Percentiles rank a stretch among this genome's conserved stretches.
These are phyloP conservation scores for Bombus pascuorum DNA, from an alignment of 1,140 invertebrate species.

Conservation along the genomic window DNA sequence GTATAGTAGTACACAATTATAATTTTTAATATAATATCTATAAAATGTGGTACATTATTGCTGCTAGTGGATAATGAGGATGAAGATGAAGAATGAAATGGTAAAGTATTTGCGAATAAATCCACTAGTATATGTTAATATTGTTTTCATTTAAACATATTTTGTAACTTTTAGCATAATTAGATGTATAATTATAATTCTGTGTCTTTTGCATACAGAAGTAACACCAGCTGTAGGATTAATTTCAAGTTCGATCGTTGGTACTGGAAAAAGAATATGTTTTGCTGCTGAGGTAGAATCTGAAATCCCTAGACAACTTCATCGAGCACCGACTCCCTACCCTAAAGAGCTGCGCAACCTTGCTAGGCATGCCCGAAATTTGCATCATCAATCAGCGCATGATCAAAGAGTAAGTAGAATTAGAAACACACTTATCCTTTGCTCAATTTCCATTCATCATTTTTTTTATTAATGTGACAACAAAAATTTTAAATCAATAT, in stretches of 20 bases:
- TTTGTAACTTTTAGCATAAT: not conserved
- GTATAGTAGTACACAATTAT: not conserved
- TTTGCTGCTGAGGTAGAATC: conserved; percentile 86
- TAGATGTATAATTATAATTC: conserved; percentile 5
- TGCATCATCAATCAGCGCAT: conserved; percentile 79
- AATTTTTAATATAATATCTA: conserved; percentile 26
- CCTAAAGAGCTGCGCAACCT: conserved; percentile 95
- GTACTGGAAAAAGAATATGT: conserved; percentile 85
- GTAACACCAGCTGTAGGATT: conserved; percentile 75
- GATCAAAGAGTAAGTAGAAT: conserved; percentile 75
- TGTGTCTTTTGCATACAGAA: conserved; percentile 63
- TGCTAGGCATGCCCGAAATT: conserved; percentile 88
- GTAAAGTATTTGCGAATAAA: conserved; percentile 67
- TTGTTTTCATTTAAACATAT: conserved; percentile 14
- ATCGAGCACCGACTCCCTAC: conserved; percentile 94
- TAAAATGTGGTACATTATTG: conserved; percentile 49
- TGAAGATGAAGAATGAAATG: conserved; percentile 80
- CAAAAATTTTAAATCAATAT: not conserved
- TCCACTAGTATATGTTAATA: conserved; percentile 2
- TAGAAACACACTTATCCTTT: not conserved
- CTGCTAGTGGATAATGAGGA: conserved; percentile 73
- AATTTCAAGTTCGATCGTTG: conserved; percentile 76
- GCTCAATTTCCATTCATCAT: not conserved
- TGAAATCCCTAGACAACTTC: conserved; percentile 85
- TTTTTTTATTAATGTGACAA: not conserved